Evolutionary conservation across 2,113 vertebrate species (phyloP).

Genomic region (Neofelis nebulosa): DNA sequence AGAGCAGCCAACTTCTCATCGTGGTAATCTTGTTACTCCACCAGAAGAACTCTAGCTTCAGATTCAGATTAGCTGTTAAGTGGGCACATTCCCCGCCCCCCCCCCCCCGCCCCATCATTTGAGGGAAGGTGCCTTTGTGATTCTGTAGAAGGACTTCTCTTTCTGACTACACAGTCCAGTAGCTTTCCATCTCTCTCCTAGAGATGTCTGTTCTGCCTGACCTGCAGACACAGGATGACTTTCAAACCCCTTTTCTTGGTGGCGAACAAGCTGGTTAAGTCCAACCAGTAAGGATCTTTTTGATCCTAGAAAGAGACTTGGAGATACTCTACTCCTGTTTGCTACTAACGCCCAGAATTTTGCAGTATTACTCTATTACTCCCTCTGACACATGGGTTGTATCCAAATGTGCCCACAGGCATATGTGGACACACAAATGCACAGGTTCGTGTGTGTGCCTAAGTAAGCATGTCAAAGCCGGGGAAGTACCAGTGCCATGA

Average conservation of each 20-base stretch:
- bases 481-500: neutral
- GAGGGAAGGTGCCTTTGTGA: neutral
- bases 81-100: no score
- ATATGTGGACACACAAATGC: neutral
- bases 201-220: neutral
- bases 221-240: neutral
- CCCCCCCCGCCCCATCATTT: neutral
- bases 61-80: neutral
- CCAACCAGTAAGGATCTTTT: neutral
- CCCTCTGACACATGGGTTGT: neutral
- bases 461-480: neutral
- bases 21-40: neutral
- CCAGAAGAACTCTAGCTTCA: neutral
- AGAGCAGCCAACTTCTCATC: neutral
- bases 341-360: neutral
- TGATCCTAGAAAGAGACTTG: neutral
- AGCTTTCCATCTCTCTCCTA: neutral
- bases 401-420: neutral
- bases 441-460: neutral
- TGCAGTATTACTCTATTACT: neutral
- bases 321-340: neutral
- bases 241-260: neutral
- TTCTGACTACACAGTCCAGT: neutral
- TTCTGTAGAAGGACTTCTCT: neutral
- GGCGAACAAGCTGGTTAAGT: neutral